Base-by-base conservation (phyloP, 2,113 vertebrate species). In the Pluvianellus socialis region DNA sequence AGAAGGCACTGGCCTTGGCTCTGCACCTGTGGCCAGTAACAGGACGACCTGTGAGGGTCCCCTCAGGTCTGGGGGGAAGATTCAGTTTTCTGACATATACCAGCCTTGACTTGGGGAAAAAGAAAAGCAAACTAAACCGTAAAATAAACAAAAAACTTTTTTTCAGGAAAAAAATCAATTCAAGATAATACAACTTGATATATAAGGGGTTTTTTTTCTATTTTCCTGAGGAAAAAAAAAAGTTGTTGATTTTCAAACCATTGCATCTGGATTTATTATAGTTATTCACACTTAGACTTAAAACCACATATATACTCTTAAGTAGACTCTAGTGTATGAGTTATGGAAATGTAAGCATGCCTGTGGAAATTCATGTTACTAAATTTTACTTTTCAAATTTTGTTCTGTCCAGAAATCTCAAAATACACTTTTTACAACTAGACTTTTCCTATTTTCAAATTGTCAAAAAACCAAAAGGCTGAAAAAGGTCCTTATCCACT, bases 401-500 rank as follows among this genome's bases (percentile, higher is more conserved):
- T 73, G 2, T 24, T 84, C 47, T 81, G 44, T 44, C 59, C 63
- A 71, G 52, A 75, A 84, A 71, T 55, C 38, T 56, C 55, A 84
- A 89, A 91, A 80, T 35, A 70, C 3, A 42, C 45, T 10, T 68
- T 83, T 70, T 47, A 73, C 8, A 91, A 55, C 28, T 50, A 50
- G 7, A 16, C 32, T 32, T 74, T 76, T 70, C 28, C 26, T 88
- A 58, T 42, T 75, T 90, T 70, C 32, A 58, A 74, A 70, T 45
- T 68, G n/a, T 76, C 10, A 90, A 55, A 55, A 80, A 28, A 7
- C 0, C 15, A 8, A 56, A 62, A 81, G 66, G 20, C 15, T 90
- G 71, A 50, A 93, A 93, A 93, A 88, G 45, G 26, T 66, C 42
- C 53, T 76, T 76, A 90, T 62, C 35, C 9, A 16, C 67, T 79